Base-by-base conservation (phyloP, 2,797 vertebrate species). In the Sebastes oblongus region DNA sequence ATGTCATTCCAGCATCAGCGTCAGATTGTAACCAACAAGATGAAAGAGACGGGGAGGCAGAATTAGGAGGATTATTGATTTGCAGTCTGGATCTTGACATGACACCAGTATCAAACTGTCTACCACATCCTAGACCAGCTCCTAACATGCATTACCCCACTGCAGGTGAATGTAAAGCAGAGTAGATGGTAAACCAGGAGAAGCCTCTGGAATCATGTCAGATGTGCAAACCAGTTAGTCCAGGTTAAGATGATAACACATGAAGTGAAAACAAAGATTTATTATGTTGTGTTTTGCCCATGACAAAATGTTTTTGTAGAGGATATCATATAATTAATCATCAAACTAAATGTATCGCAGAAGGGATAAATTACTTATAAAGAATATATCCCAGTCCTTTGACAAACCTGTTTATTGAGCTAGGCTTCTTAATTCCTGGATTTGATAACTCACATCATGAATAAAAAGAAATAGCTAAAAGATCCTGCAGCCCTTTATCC, bases 71-170 rank as follows among this genome's bases (percentile, higher is more conserved):
- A 52, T 16, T 50, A 50, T 50, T 18, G 46, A 60, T 55, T 36
- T 58, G 30, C 64, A 66, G 54, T 58, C 62, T 83, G 66, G 24
- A 56, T 32, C 27, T 36, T 70, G 69, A 74, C 65, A 73, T 73
- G 50, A 50, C 56, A 80, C 68, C 62, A 54, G 16, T 80, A 61
- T 84, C 72, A 59, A 82, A 80, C 61, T 56, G 62, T 75, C 68
- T 29, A 61, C 65, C 13, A 39, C 56, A 50, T 80, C 36, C 32
- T 6, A 13, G 69, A 22, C 64, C 46, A 58, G 24, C 46, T 80
- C 20, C 8, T 30, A 58, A 55, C 25, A 54, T 12, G 32, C 39
- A 64, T 4, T 6, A 50, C 29, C 4, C 4, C 9, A 46, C 36
- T 62, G 50, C 58, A 58, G 42, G 46, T 29, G 8, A 75, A 69